Percentiles rank a stretch among this genome's conserved stretches.
Conservation (phyloP, 2,797 vertebrate genomes). For the Lutjanus argentimaculatus region DNA sequence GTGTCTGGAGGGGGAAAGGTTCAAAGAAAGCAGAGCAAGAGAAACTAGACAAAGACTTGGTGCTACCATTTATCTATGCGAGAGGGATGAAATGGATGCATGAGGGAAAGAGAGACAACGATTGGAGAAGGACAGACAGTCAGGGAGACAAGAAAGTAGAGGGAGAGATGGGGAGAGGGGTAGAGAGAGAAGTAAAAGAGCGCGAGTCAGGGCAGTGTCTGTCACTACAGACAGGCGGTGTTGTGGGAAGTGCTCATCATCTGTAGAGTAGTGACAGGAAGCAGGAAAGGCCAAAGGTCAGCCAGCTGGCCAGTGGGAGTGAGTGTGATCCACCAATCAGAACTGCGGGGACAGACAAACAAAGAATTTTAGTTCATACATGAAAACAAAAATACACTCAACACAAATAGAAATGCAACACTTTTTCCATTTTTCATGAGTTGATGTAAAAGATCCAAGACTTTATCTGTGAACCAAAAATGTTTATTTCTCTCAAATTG, state of each 20-base stretch:
- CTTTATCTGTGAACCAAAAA: too few species aligned
- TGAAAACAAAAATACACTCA: not conserved
- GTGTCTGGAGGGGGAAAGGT: constrained; percentile 23
- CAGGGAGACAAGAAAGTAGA: constrained; percentile 20
- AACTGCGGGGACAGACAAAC: constrained; percentile 68
- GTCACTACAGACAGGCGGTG: constrained; percentile 71
- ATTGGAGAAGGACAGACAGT: constrained; percentile 40
- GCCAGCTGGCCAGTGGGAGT: constrained; percentile 75
- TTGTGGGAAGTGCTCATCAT: constrained; percentile 83
- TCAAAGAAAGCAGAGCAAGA: constrained; percentile 53
- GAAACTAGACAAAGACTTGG: constrained; percentile 33
- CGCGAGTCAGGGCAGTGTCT: constrained; percentile 70
- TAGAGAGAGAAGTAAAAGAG: constrained; percentile 67
- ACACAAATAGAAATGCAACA: too few species aligned
- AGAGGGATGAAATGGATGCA: constrained; percentile 52
- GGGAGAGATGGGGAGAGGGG: constrained; percentile 32
- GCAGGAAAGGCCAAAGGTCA: constrained; percentile 80
- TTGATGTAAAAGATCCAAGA: too few species aligned
- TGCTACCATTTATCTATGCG: constrained; percentile 44
- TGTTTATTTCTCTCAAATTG: too few species aligned
- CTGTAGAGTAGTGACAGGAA: constrained; percentile 81
- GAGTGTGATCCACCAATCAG: constrained; percentile 82
- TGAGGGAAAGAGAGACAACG: constrained; percentile 28
- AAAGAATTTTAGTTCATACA: constrained; percentile 15
- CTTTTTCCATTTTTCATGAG: too few species aligned